Percentiles rank a stretch among this genome's conserved stretches.
Evolutionary conservation across 2,113 vertebrate species (phyloP).

Genomic region (Prionailurus viverrinus): DNA sequence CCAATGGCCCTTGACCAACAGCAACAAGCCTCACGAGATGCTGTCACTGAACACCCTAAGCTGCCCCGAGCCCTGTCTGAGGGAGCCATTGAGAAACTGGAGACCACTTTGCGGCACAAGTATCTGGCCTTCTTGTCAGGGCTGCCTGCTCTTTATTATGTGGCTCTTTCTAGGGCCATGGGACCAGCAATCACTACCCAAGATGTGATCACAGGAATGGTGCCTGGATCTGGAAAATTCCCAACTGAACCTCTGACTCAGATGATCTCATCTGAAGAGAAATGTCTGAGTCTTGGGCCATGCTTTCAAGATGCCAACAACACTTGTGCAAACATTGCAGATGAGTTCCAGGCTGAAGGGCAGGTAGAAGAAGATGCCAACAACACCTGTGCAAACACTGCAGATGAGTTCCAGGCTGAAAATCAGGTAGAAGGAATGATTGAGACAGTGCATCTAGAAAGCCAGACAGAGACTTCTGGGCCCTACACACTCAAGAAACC

Average conservation of each 20-base stretch:
- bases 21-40: not conserved
- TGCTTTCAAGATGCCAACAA: not conserved
- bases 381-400: not conserved
- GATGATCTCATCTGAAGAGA: not conserved
- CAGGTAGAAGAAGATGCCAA: not conserved
- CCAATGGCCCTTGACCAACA: not conserved
- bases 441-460: not conserved
- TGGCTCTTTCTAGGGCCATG: constrained; percentile 7
- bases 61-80: not conserved
- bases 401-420: not conserved
- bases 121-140: constrained; percentile 76
- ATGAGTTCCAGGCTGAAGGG: not conserved
- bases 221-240: not conserved
- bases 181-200: not conserved
- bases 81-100: constrained; percentile 61
- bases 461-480: not conserved
- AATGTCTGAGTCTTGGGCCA: not conserved
- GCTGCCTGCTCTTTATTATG: constrained; percentile 62
- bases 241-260: not conserved
- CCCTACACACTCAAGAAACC: not conserved
- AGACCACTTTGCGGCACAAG: constrained; percentile 64
- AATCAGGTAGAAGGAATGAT: not conserved
- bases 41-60: not conserved
- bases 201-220: not conserved
- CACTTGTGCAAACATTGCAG: not conserved